phyloP scores from a whole-genome alignment of 2,888 invertebrate species.

The Listrodromus nycthemerus region DNA sequence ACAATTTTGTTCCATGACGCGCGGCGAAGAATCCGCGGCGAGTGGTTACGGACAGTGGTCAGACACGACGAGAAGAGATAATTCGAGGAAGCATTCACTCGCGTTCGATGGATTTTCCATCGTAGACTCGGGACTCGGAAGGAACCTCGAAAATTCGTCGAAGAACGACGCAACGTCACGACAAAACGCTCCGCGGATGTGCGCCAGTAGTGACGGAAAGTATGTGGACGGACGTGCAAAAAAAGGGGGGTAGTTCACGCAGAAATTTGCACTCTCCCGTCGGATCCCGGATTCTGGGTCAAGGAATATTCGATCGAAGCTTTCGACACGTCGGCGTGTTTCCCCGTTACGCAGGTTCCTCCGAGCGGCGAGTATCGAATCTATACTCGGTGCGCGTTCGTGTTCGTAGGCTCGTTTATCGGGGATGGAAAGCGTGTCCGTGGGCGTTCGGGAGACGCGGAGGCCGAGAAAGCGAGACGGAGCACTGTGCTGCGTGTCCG shows the following conservation, averaged over 20 bases:
- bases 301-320: background rate
- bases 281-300: background rate
- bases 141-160: background rate
- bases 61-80: background rate
- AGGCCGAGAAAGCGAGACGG: constrained; percentile 14
- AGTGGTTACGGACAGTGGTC: background rate
- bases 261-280: background rate
- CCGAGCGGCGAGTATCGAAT: background rate
- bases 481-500: constrained; percentile 5
- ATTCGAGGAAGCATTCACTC: background rate
- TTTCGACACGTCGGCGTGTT: constrained; percentile 33
- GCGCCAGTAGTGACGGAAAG: background rate
- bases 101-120: background rate
- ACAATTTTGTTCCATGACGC: background rate
- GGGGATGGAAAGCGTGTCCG: constrained; percentile 12
- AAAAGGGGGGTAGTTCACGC: background rate
- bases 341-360: constrained; percentile 21
- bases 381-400: background rate
- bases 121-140: too few relatives aligned
- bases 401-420: background rate
- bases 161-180: background rate
- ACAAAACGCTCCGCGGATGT: background rate
- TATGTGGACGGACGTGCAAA: background rate
- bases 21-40: background rate
- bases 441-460: constrained; percentile 24